A percentile compares a stretch with the other conserved stretches of the same genome.
Evolutionary conservation across 1,140 invertebrate genomes (phyloP).

Genomic region (Drosophila repleta): DNA sequence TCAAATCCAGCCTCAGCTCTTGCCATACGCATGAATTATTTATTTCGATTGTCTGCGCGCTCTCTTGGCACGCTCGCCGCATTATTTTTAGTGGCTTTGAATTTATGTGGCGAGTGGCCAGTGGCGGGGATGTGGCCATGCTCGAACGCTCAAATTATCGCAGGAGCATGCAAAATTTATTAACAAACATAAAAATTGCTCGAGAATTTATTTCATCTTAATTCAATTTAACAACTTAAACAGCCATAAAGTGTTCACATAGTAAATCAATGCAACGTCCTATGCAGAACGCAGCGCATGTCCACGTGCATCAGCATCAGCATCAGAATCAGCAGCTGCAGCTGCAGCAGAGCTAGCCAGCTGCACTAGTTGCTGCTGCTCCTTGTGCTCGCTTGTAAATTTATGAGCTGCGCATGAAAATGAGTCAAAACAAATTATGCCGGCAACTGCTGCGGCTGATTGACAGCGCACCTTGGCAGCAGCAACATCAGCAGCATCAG

Average conservation of each 20-base stretch:
- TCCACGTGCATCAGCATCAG: conserved; percentile 45
- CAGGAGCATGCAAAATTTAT: conserved; percentile 81
- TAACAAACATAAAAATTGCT: conserved; percentile 82
- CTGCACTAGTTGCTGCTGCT: conserved; percentile 12
- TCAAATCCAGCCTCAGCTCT: conserved; percentile 9
- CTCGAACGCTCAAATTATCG: conserved; percentile 75
- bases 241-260: conserved; percentile 84
- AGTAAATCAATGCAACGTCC: conserved; percentile 75
- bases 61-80: conserved; percentile 9
- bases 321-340: conserved; percentile 37
- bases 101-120: conserved; percentile 27
- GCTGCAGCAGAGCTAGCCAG: conserved; percentile 26
- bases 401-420: conserved; percentile 81
- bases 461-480: conserved; percentile 52
- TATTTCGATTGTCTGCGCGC: conserved; percentile 74
- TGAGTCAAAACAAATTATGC: conserved; percentile 83
- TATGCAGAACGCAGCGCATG: conserved; percentile 57
- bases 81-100: conserved; percentile 58
- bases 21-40: conserved; percentile 76
- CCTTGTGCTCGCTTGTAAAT: conserved; percentile 43
- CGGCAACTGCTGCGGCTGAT: conserved; percentile 51
- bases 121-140: background rate
- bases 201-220: conserved; percentile 83
- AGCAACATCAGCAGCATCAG: conserved; percentile 16
- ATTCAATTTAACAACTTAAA: conserved; percentile 84